These are phyloP conservation scores for Drosophila jambulina DNA, from an alignment of 1,140 invertebrate species.

Conservation along the genomic window DNA sequence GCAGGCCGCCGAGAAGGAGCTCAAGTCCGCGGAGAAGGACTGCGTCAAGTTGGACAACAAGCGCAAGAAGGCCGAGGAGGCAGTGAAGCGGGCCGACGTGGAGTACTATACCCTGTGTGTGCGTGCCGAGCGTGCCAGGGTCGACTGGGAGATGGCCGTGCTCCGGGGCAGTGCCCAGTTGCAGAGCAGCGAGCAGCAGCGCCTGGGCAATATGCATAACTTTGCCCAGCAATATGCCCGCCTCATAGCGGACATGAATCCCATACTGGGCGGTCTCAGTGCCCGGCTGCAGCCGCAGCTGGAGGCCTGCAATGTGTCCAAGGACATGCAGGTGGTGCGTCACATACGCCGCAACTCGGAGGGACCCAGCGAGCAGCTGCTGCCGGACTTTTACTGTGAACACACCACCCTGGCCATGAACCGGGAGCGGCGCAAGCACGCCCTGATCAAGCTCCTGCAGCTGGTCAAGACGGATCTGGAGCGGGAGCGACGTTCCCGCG, in stretches of 20 bases:
- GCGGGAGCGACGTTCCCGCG: constrained; percentile 92
- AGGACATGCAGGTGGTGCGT: constrained; percentile 82
- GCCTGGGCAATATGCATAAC: constrained; percentile 92
- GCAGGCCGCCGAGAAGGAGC: constrained; percentile 80
- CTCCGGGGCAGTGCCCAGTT: constrained; percentile 91
- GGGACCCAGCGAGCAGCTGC: constrained; percentile 90
- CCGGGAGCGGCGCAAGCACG: constrained; percentile 93
- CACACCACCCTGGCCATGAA: constrained; percentile 97
- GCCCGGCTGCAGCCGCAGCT: constrained; percentile 70
- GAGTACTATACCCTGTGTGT: constrained; percentile 97
- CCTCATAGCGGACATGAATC: constrained; percentile 91
- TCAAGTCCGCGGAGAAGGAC: constrained; percentile 86
- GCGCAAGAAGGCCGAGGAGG: constrained; percentile 95
- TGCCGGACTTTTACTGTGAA: constrained; percentile 98
- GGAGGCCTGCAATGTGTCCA: constrained; percentile 80
- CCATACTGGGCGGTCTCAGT: constrained; percentile 87
- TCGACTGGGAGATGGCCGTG: constrained; percentile 96
- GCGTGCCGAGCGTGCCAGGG: constrained; percentile 93
- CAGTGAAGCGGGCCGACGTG: constrained; percentile 94
- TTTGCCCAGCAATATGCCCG: constrained; percentile 92
- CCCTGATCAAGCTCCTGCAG: constrained; percentile 92
- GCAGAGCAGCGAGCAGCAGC: constrained; percentile 95
- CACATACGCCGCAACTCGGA: constrained; percentile 85
- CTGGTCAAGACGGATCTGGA: constrained; percentile 94
- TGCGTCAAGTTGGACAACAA: constrained; percentile 93